These are phyloP conservation scores for Sanderia malayensis DNA, from an alignment of 30 jellyfish, hydroid and myxozoan species.

Conservation along the genomic window DNA sequence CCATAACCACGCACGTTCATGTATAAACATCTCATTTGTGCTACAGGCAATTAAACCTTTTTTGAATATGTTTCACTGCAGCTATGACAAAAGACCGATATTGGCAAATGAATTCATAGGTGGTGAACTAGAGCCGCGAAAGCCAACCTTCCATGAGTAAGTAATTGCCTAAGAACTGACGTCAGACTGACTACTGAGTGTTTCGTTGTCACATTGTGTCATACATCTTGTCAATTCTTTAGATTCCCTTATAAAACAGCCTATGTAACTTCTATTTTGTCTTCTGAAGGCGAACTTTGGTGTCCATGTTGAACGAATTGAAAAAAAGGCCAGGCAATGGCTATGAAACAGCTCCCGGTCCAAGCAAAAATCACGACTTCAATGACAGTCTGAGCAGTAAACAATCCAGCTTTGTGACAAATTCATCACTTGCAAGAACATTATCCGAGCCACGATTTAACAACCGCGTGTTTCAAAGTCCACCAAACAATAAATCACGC, in stretches of 20 bases:
- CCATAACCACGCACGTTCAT: too few species aligned
- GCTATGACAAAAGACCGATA: not conserved
- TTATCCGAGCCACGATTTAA: conserved; percentile 8
- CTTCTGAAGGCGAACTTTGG: conserved; percentile 9
- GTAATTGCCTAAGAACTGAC: too few species aligned
- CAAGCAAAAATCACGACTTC: not conserved
- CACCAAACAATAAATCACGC: conserved; percentile 2
- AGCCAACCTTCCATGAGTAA: not conserved
- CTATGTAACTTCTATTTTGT: too few species aligned
- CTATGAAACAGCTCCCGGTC: not conserved
- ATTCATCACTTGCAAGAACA: conserved; percentile 17
- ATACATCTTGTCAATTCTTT: too few species aligned
- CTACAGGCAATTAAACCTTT: too few species aligned
- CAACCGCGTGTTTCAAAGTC: not conserved
- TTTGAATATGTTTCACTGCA: not conserved
- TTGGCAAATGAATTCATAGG: not conserved
- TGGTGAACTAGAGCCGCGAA: not conserved
- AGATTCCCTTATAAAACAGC: too few species aligned
- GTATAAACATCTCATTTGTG: too few species aligned
- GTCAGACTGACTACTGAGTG: too few species aligned
- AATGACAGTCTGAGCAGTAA: conserved; percentile 41
- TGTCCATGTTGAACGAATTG: conserved; percentile 14
- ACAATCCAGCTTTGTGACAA: conserved; percentile 30
- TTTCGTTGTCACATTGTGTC: too few species aligned
- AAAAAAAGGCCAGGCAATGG: not conserved